Evolutionary conservation across 2,888 invertebrate species (phyloP).

Genomic region (Cryptocheilus praepositus): DNA sequence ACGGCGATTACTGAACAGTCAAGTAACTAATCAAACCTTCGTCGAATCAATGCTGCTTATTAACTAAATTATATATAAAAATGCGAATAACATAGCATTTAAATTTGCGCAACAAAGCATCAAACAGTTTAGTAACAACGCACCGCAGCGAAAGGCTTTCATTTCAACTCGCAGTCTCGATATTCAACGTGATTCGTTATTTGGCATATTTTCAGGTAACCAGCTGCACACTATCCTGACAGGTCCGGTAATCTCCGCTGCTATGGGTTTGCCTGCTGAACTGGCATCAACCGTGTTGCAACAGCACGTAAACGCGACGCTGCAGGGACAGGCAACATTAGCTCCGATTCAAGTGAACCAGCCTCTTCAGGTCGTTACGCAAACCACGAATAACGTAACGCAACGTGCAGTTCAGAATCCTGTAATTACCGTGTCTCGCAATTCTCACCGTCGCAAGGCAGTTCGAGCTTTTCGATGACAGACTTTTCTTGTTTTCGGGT

Average conservation of each 20-base stretch:
- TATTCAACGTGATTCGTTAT: neutral
- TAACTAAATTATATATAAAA: no score
- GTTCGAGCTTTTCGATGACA: conserved; percentile 7
- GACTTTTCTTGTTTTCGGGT: conserved; percentile 6
- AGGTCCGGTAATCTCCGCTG: conserved; percentile 91
- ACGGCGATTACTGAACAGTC: no score
- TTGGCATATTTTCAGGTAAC: conserved; percentile 73
- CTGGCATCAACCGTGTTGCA: conserved; percentile 90
- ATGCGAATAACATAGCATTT: no score
- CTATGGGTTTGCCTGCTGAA: conserved; percentile 89
- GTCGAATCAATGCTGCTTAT: no score
- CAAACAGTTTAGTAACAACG: no score
- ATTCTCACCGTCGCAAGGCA: neutral
- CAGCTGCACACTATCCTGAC: conserved; percentile 84
- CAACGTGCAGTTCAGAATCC: conserved; percentile 63
- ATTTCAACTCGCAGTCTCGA: no score
- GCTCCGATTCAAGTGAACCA: conserved; percentile 68
- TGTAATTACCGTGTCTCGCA: conserved; percentile 4
- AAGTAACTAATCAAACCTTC: no score
- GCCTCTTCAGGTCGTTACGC: conserved; percentile 64
- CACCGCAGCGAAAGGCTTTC: no score
- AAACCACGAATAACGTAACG: conserved; percentile 59
- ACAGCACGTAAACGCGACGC: conserved; percentile 90
- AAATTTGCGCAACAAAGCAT: no score
- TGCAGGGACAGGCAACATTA: conserved; percentile 77